phyloP scores from a whole-genome alignment of 2,888 invertebrate species.

The Liodrosophila aerea region DNA sequence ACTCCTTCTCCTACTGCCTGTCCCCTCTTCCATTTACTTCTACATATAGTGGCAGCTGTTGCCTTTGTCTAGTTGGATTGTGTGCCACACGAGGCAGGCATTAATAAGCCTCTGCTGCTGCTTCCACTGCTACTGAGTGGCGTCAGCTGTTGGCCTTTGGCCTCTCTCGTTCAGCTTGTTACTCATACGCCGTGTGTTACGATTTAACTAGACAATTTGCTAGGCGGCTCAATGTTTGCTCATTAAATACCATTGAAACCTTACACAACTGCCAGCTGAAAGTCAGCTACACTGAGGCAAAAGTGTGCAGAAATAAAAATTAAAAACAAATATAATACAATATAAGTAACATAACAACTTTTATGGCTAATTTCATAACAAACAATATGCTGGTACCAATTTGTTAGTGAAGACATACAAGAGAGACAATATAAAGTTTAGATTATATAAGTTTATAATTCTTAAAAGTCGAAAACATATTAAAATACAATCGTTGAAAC shows the following conservation, averaged over 20 bases:
- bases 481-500: too few relatives aligned
- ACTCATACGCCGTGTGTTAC: constrained; percentile 52
- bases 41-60: not conserved
- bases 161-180: constrained; percentile 23
- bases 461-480: too few relatives aligned
- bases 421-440: too few relatives aligned
- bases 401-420: too few relatives aligned
- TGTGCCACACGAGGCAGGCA: constrained; percentile 28
- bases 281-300: constrained; percentile 29
- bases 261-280: constrained; percentile 40
- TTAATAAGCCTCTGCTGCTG: constrained; percentile 43
- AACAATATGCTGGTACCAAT: too few relatives aligned
- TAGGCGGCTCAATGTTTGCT: constrained; percentile 30
- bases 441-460: too few relatives aligned
- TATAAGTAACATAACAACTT: too few relatives aligned
- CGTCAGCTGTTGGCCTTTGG: constrained; percentile 18
- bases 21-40: too few relatives aligned
- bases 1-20: not conserved
- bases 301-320: not conserved
- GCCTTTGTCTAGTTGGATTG: constrained; percentile 5
- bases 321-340: too few relatives aligned
- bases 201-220: constrained; percentile 44
- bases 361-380: too few relatives aligned
- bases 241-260: constrained; percentile 43
- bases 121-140: not conserved